Conservation (phyloP, 2,797 vertebrate genomes). For the Periophthalmus magnuspinnatus region DNA sequence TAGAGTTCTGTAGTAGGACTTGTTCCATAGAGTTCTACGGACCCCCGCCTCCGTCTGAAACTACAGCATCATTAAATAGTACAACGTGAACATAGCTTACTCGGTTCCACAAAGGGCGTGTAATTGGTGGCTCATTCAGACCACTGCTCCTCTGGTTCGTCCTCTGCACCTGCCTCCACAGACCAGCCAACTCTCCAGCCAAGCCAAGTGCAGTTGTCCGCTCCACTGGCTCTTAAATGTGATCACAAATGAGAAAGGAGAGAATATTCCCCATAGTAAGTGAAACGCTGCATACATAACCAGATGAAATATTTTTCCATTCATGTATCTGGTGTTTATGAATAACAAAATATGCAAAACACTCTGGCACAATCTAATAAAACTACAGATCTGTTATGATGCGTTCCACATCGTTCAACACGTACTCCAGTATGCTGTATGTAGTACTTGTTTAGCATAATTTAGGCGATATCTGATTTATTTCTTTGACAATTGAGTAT, state of each 20-base stretch:
- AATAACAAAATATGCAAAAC: not conserved
- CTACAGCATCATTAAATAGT: too few relatives aligned
- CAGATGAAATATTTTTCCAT: constrained; percentile 12
- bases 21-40: too few relatives aligned
- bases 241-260: constrained; percentile 17
- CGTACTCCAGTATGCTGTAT: not conserved
- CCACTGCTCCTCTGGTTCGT: constrained; percentile 38
- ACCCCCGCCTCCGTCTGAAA: too few relatives aligned
- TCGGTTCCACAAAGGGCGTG: constrained; percentile 45
- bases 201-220: constrained; percentile 50
- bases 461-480: constrained; percentile 1
- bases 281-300: constrained; percentile 17
- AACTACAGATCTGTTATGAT: not conserved
- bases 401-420: not conserved
- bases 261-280: constrained; percentile 7
- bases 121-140: constrained; percentile 50
- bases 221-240: constrained; percentile 49
- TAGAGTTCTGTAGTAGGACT: too few relatives aligned
- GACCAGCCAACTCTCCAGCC: constrained; percentile 35
- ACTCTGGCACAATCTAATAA: not conserved
- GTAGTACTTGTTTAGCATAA: too few relatives aligned
- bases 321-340: constrained; percentile 1
- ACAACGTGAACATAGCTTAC: not conserved
- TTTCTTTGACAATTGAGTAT: not conserved
- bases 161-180: constrained; percentile 54